phyloP scores from a whole-genome alignment of 2,888 invertebrate genomes.

The Cyrtodaria siliqua region DNA sequence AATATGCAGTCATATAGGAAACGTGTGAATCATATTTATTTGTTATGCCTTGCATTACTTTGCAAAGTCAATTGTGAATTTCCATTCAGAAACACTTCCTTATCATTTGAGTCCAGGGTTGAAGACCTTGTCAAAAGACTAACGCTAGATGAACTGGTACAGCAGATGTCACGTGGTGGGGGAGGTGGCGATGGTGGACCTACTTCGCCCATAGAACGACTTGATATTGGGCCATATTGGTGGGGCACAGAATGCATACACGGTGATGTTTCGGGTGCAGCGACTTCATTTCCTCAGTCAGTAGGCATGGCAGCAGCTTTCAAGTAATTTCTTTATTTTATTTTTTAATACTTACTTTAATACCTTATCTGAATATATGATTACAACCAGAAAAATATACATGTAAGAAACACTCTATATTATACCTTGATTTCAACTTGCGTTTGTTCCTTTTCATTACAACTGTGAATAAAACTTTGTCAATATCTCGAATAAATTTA shows the following conservation, averaged over 20 bases:
- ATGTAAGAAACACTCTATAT: too few species aligned
- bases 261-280: conserved; percentile 74
- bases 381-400: too few species aligned
- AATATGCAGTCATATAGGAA: too few species aligned
- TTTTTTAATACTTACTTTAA: too few species aligned
- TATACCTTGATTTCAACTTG: too few species aligned
- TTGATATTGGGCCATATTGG: conserved; percentile 74
- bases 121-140: conserved; percentile 76
- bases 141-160: conserved; percentile 72
- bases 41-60: neutral
- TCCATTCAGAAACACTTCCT: conserved; percentile 78
- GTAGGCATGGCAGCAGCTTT: conserved; percentile 79
- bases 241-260: conserved; percentile 80
- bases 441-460: too few species aligned
- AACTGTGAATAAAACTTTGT: too few species aligned
- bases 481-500: too few species aligned
- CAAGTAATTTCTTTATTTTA: conserved; percentile 60
- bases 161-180: conserved; percentile 69
- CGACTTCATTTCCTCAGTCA: conserved; percentile 79
- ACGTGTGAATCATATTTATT: too few species aligned
- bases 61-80: conserved; percentile 23
- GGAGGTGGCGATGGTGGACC: conserved; percentile 65
- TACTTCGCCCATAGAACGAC: conserved; percentile 71
- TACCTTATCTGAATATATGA: too few species aligned
- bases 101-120: conserved; percentile 75